Evolutionary conservation across 2,113 vertebrate genomes (phyloP), one percentile per base, ranked within the genome.

Genomic region (Pseudorasbora parva): DNA sequence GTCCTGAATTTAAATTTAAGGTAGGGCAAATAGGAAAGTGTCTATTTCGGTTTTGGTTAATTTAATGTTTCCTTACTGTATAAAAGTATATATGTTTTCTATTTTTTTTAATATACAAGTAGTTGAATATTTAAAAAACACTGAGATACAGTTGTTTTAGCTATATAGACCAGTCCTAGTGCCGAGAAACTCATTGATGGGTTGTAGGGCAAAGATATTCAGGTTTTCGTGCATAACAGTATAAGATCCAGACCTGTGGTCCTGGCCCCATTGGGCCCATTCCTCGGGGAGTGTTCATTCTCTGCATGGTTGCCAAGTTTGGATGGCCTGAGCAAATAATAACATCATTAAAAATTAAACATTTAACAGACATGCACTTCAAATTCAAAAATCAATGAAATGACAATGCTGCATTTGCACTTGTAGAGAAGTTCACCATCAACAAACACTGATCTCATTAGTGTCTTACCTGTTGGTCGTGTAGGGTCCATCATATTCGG

Each of bases 401-500:
- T 27, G 41, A 25, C 41, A 47, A 72, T 45, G 69, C 41, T 25
- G 12, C 45, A 25, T 45, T 72, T 47, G 51, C 51, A 54, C 17
- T 19, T 54, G 49, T 17, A 54, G 51, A 19, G 51, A 19, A 19
- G 51, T 54, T 47, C 41, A n/a, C n/a, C 69, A 23, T 25, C n/a
- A 49, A 14, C 2, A 23, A 41, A 68, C 64, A 68, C 33, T 41
- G 19, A 69, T 41, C 66, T 10, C 33, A 69, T 69, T 69, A 41
- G 4, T 77, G 47, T n/a, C 23, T 33, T 78, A 88, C 87, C 81
- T 88, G 83, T 78, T 49, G 85, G 85, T 27, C 85, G 76, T 78
- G 87, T 83, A n/a, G 85, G 81, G 80, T 88, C 87, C 59, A 88
- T 86, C 69, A 88, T 68, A 37, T 88, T 88, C 2, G 85, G 87